phyloP scores from a whole-genome alignment of 2,797 vertebrate genomes.

The Fundulus diaphanus region DNA sequence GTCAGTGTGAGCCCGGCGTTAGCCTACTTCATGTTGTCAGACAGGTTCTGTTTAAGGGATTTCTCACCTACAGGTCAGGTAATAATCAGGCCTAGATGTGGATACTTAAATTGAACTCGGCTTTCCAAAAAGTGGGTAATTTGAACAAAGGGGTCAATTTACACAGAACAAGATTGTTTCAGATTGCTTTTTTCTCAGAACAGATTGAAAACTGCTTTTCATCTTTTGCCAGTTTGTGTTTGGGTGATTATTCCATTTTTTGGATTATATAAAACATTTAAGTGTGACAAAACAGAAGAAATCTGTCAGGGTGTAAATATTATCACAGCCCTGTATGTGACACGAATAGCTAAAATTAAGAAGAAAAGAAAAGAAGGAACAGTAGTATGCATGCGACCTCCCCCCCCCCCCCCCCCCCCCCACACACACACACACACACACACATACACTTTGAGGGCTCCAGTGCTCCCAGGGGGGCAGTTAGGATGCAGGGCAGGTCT shows the following conservation, averaged over 20 bases:
- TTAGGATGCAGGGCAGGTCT: slow-evolving; percentile 73
- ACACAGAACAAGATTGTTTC: background rate
- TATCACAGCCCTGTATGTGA: background rate
- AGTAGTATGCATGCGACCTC: slow-evolving; percentile 9
- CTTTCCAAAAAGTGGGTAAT: background rate
- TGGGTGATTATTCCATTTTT: background rate
- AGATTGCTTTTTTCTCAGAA: background rate
- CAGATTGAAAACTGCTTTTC: background rate
- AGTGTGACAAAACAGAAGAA: background rate
- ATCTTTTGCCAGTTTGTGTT: background rate
- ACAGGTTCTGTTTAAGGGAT: background rate
- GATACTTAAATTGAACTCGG: no score
- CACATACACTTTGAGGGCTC: slow-evolving; percentile 24
- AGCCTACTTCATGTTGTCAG: background rate
- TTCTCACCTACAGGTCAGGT: background rate
- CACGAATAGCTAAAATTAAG: background rate
- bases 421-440: slow-evolving; percentile 12
- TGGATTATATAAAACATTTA: background rate
- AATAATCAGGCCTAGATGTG: background rate
- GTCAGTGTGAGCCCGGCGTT: no score
- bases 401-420: no score
- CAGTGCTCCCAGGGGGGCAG: slow-evolving; percentile 70
- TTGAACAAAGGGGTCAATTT: background rate
- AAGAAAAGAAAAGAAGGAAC: background rate
- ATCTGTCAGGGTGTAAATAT: background rate